Evolutionary conservation across 2,113 vertebrate species (phyloP), one percentile per base, ranked within the genome.

Genomic region (Gymnobelideus leadbeateri): DNA sequence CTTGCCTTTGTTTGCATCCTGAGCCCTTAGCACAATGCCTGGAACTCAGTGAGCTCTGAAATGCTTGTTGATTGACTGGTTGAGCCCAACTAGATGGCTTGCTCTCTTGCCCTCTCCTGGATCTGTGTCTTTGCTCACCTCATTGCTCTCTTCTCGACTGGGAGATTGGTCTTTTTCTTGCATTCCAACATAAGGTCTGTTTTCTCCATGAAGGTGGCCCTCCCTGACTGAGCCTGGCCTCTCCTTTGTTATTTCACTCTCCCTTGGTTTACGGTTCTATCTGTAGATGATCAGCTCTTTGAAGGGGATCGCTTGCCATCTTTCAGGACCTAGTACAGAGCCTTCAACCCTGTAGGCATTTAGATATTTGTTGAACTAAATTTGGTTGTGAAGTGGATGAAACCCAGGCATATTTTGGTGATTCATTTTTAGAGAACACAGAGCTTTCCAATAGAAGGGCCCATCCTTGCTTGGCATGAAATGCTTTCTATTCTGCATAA

Each of bases 391-490:
- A 37, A n/a, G 19, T n/a, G 37, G 2, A 31, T 11, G 28, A 61
- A 77, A 77, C 61, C 37, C 37, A 68, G 28, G 61, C 37, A 77
- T n/a, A n/a, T 77, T n/a, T 77, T n/a, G 61, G 61, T n/a, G 31
- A 77, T 6, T 14, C 61, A 77, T 77, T 77, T 77, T 77, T 16
- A n/a, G 4, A n/a, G 16, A 77, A 77, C 61, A 90, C 94, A 92
- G 92, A 95, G 31, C 91, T 93, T 97, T 96, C 61, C 25, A 77
- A 26, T 53, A 43, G 57, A 52, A 77, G 43, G 90, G 55, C 7
- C 53, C 43, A 89, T 91, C 51, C 2, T 4, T 54, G 92, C 94
- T 93, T 89, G 52, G 23, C n/a, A 93, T 31, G 91, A 55, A 49
- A 90, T 49, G 37, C 19, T 23, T 49, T 92, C 14, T 92, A 61